Evolutionary conservation across 1,140 invertebrate genomes (phyloP).

Genomic region (Nymphalis io): DNA sequence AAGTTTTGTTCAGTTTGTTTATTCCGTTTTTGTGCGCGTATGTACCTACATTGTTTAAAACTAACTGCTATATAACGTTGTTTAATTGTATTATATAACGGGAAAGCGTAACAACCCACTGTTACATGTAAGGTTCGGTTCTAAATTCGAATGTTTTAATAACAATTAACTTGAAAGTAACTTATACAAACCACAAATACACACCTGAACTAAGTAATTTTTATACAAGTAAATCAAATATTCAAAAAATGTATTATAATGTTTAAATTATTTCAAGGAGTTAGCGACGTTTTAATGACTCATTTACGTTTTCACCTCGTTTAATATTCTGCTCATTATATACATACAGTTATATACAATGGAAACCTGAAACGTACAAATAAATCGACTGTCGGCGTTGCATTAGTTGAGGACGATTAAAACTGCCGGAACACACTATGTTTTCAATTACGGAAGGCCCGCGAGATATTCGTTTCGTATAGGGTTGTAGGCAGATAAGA

Average conservation of each 20-base stretch:
- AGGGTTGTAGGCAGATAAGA: conserved; percentile 51
- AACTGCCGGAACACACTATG: conserved; percentile 71
- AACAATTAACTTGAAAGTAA: no score
- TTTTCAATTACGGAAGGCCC: conserved; percentile 77
- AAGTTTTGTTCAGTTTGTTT: conserved; percentile 66
- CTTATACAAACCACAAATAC: no score
- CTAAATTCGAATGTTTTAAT: no score
- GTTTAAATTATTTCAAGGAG: no score
- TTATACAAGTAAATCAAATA: no score
- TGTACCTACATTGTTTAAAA: conserved; percentile 47
- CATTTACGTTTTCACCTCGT: neutral
- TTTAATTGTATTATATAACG: conserved; percentile 13
- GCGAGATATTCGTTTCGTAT: conserved; percentile 67
- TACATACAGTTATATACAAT: neutral
- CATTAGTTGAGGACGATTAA: conserved; percentile 73
- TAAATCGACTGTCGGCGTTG: conserved; percentile 53
- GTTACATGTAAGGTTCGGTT: neutral
- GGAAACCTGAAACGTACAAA: conserved; percentile 32
- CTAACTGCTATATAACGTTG: conserved; percentile 35
- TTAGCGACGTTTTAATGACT: neutral
- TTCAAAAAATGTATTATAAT: no score
- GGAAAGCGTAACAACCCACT: neutral
- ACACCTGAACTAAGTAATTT: no score
- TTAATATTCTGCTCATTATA: neutral
- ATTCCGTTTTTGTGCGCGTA: conserved; percentile 57